Percentiles rank a stretch among this genome's conserved stretches.
These are phyloP conservation scores for Drosophila pullipes DNA, from an alignment of 2,888 invertebrate species.

Conservation along the genomic window DNA sequence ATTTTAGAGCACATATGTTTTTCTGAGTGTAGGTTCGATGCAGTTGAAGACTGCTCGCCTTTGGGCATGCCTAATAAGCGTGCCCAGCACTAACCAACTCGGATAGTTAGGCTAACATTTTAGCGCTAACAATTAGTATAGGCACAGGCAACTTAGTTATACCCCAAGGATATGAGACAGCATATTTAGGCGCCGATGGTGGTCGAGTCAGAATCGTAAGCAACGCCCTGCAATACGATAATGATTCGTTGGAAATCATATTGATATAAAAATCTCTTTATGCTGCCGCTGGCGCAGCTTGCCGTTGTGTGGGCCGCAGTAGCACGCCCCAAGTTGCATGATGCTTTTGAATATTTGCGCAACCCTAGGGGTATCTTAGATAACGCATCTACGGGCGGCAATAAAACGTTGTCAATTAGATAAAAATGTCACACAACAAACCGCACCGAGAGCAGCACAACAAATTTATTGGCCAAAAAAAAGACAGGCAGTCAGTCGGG, in stretches of 20 bases:
- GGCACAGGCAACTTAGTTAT: constrained; percentile 64
- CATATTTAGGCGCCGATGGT: constrained; percentile 49
- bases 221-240: constrained; percentile 39
- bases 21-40: not conserved
- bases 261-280: constrained; percentile 29
- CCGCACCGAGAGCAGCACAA: constrained; percentile 61
- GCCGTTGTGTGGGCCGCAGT: constrained; percentile 54
- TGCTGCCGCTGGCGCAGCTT: constrained; percentile 24
- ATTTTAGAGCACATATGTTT: not conserved
- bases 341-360: constrained; percentile 40
- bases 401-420: constrained; percentile 83
- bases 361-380: constrained; percentile 37
- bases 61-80: constrained; percentile 74
- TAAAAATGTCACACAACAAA: constrained; percentile 85
- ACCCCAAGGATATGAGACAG: constrained; percentile 61
- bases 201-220: constrained; percentile 47
- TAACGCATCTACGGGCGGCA: constrained; percentile 50
- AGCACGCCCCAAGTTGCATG: constrained; percentile 75
- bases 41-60: not conserved
- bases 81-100: constrained; percentile 63
- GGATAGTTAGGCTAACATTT: constrained; percentile 61
- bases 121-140: constrained; percentile 72
- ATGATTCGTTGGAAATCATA: constrained; percentile 72
- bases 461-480: constrained; percentile 76
- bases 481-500: constrained; percentile 23